These are phyloP conservation scores for Nebria brevicollis DNA, from an alignment of 2,888 invertebrate species.

Conservation along the genomic window DNA sequence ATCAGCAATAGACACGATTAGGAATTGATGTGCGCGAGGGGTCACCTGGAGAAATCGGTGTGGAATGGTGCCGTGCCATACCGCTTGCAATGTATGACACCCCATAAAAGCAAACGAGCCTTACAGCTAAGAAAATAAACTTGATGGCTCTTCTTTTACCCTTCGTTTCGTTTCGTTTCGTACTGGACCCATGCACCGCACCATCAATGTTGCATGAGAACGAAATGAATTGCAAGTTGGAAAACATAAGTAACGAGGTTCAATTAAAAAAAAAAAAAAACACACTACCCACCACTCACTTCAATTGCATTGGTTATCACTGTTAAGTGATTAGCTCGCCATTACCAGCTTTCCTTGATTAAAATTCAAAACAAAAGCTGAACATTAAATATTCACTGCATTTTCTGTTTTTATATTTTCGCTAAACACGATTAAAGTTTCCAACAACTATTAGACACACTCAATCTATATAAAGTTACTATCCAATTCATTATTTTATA, in stretches of 20 bases:
- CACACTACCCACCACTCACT: not conserved
- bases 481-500: too few species aligned
- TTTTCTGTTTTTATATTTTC: too few species aligned
- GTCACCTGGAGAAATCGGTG: slow-evolving; percentile 43
- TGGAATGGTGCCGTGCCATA: slow-evolving; percentile 49
- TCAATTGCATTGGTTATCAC: not conserved
- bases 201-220: slow-evolving; percentile 28
- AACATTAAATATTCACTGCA: not conserved
- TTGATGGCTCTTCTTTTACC: not conserved
- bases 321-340: not conserved
- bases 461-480: too few species aligned
- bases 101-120: slow-evolving; percentile 58
- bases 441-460: too few species aligned
- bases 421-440: too few species aligned
- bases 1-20: not conserved
- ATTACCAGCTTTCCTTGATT: not conserved
- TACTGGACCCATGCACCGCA: not conserved
- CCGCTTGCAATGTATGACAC: slow-evolving; percentile 55
- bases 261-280: slow-evolving; percentile 36
- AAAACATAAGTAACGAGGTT: slow-evolving; percentile 32
- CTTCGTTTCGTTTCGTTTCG: not conserved
- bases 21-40: not conserved
- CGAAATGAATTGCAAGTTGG: slow-evolving; percentile 11
- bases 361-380: not conserved
- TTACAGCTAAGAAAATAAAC: not conserved